Conservation (phyloP, 2,888 invertebrate genomes). For the Patella ulyssiponensis region DNA sequence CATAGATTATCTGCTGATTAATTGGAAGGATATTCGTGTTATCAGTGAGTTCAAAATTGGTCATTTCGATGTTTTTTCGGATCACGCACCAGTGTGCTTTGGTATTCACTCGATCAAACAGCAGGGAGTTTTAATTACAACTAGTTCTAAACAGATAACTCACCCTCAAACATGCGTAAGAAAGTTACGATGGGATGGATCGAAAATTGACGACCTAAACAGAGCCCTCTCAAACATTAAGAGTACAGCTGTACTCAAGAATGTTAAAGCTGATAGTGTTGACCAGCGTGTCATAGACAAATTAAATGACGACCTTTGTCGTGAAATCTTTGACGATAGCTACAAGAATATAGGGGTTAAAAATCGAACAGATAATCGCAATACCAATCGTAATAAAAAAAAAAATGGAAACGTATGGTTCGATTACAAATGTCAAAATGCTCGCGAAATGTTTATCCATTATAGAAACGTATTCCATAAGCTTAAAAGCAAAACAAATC, state of each 20-base stretch:
- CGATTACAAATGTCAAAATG: neutral
- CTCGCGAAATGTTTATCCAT: neutral
- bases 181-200: no score
- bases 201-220: no score
- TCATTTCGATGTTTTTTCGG: neutral
- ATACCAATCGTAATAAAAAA: neutral
- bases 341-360: neutral
- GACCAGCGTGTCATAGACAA: neutral
- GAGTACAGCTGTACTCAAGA: no score
- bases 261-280: neutral
- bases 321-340: neutral
- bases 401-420: neutral
- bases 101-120: neutral
- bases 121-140: no score
- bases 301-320: slow-evolving; percentile 1
- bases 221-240: no score
- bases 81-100: slow-evolving; percentile 8
- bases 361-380: neutral
- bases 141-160: no score
- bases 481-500: neutral
- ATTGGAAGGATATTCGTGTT: neutral
- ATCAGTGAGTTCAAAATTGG: neutral
- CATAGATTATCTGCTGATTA: slow-evolving; percentile 6
- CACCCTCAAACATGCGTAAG: no score
- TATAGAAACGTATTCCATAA: neutral